These are phyloP conservation scores for Drosophila subobscura DNA, from an alignment of 1,140 invertebrate genomes.

Conservation along the genomic window DNA sequence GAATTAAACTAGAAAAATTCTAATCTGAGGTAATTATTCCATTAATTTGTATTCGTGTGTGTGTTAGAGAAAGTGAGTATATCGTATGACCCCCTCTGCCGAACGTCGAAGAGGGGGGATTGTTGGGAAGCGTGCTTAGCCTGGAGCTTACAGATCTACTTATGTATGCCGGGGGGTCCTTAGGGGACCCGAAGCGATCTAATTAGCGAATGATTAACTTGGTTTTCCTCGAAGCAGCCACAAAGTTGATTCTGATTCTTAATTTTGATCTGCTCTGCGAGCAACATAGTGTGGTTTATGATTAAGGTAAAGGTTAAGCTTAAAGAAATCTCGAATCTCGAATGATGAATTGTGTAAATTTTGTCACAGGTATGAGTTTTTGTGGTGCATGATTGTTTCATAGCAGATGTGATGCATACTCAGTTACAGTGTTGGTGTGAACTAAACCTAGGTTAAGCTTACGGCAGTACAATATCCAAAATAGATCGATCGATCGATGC, in stretches of 20 bases:
- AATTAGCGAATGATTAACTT: slow-evolving; percentile 62
- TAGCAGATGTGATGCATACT: slow-evolving; percentile 47
- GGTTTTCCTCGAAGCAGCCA: slow-evolving; percentile 68
- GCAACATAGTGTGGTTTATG: slow-evolving; percentile 31
- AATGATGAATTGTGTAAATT: slow-evolving; percentile 49
- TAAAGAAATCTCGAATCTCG: slow-evolving; percentile 6
- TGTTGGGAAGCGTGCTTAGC: slow-evolving; percentile 70
- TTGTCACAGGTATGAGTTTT: slow-evolving; percentile 73
- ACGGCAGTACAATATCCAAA: slow-evolving; percentile 65
- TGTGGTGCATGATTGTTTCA: slow-evolving; percentile 66
- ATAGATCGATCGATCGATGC: slow-evolving; percentile 31
- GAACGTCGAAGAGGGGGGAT: background rate
- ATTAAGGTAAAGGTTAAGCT: slow-evolving; percentile 2
- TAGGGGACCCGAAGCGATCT: slow-evolving; percentile 55
- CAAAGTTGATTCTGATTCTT: slow-evolving; percentile 49
- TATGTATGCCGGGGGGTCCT: slow-evolving; percentile 28
- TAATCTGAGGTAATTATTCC: slow-evolving; percentile 82
- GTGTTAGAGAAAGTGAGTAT: slow-evolving; percentile 51
- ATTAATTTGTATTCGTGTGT: slow-evolving; percentile 78
- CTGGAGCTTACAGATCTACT: slow-evolving; percentile 54
- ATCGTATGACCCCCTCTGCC: slow-evolving; percentile 24
- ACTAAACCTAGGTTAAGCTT: slow-evolving; percentile 71
- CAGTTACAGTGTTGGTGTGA: slow-evolving; percentile 23
- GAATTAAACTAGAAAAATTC: slow-evolving; percentile 83
- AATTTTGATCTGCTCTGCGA: slow-evolving; percentile 60